Evolutionary conservation across 2,888 invertebrate genomes (phyloP).

Genomic region (Troides aeacus): DNA sequence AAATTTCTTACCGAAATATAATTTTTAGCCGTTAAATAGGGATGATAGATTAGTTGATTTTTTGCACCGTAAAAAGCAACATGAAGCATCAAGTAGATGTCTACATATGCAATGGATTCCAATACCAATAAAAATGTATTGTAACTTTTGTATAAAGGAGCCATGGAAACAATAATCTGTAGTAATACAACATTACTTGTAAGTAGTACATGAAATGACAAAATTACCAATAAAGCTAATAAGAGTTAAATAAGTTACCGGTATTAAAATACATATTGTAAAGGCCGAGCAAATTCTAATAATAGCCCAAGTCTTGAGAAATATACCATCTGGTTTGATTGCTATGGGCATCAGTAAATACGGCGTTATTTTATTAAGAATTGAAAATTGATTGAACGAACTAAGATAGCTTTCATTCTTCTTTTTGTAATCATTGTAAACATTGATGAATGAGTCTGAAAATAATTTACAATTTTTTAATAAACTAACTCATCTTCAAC

Average conservation of each 20-base stretch:
- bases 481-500: too few species aligned
- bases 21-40: slow-evolving; percentile 73
- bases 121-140: slow-evolving; percentile 54
- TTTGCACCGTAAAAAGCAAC: slow-evolving; percentile 74
- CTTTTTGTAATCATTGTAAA: slow-evolving; percentile 52
- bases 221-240: slow-evolving; percentile 8
- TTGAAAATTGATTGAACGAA: slow-evolving; percentile 58
- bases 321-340: slow-evolving; percentile 66
- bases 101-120: slow-evolving; percentile 69
- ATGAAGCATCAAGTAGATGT: slow-evolving; percentile 74
- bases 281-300: slow-evolving; percentile 57
- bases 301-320: slow-evolving; percentile 62
- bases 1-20: slow-evolving; percentile 58
- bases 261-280: slow-evolving; percentile 59
- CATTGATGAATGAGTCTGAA: slow-evolving; percentile 68
- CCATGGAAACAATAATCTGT: slow-evolving; percentile 63
- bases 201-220: slow-evolving; percentile 12
- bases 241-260: slow-evolving; percentile 44
- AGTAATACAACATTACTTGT: slow-evolving; percentile 29
- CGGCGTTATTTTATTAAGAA: slow-evolving; percentile 55
- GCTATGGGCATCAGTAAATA: slow-evolving; percentile 63
- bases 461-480: not conserved
- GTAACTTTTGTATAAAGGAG: slow-evolving; percentile 56
- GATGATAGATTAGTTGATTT: slow-evolving; percentile 76
- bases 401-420: slow-evolving; percentile 55